Conservation (phyloP, 2,797 vertebrate genomes). For the Cyprinodon diabolis region DNA sequence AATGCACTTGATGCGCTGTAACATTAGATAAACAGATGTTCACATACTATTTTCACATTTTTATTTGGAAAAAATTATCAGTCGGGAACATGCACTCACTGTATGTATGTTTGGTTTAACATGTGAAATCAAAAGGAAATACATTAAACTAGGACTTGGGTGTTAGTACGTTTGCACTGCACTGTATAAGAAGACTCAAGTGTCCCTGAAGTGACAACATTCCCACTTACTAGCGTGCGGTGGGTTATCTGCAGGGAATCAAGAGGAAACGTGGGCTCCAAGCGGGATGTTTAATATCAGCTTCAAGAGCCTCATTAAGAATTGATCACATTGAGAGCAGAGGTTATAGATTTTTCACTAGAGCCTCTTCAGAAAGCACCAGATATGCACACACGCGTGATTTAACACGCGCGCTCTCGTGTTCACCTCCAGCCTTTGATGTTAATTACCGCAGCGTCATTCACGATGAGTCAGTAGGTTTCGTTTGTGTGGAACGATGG, state of each 20-base stretch:
- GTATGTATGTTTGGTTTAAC: not conserved
- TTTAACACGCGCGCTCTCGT: not conserved
- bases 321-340: slow-evolving; percentile 50
- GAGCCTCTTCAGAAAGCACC: not conserved
- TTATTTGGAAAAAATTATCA: no score
- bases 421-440: slow-evolving; percentile 6
- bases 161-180: not conserved
- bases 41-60: not conserved
- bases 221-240: not conserved
- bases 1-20: not conserved
- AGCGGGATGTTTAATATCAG: slow-evolving; percentile 15
- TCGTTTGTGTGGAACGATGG: slow-evolving; percentile 16
- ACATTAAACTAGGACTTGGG: not conserved
- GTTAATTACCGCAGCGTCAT: slow-evolving; percentile 51
- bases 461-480: slow-evolving; percentile 43
- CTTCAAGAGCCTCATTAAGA: slow-evolving; percentile 40
- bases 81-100: not conserved
- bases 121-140: not conserved
- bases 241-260: not conserved
- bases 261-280: not conserved
- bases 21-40: not conserved
- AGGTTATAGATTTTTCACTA: slow-evolving; percentile 16
- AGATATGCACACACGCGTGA: not conserved
- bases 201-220: slow-evolving; percentile 30
- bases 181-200: not conserved